Evolutionary conservation across 2,113 vertebrate species (phyloP).

Genomic region (Nothoprocta perdicaria): DNA sequence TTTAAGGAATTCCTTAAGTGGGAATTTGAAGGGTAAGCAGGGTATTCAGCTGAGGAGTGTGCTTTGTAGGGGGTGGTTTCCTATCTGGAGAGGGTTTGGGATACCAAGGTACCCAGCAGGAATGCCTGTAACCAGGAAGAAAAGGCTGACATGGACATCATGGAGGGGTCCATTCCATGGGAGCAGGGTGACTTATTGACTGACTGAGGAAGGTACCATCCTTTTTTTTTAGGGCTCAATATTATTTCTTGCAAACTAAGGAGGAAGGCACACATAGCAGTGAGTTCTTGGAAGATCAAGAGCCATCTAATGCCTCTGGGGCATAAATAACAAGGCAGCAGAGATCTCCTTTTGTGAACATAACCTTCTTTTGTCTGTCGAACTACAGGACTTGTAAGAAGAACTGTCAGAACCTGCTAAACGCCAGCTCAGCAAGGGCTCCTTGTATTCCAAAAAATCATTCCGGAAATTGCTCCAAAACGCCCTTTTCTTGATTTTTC

Average conservation of each 20-base stretch:
- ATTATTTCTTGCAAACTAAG: not conserved
- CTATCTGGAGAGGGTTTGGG: not conserved
- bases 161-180: not conserved
- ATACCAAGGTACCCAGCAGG: not conserved
- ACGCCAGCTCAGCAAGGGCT: not conserved
- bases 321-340: constrained; percentile 17
- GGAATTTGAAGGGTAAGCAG: not conserved
- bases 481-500: not conserved
- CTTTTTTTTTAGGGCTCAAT: not conserved
- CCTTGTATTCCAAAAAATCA: not conserved
- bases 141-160: not conserved
- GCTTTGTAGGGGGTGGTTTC: rapidly evolving
- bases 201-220: not conserved
- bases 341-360: not conserved
- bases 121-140: not conserved
- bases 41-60: not conserved
- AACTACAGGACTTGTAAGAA: constrained; percentile 21
- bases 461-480: not conserved
- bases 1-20: not conserved
- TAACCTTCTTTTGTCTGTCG: constrained; percentile 10
- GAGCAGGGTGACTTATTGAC: not conserved
- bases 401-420: not conserved
- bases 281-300: not conserved
- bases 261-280: not conserved
- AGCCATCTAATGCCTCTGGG: not conserved